Conservation (phyloP, 2,113 vertebrate species). For the Burhinus oedicnemus region DNA sequence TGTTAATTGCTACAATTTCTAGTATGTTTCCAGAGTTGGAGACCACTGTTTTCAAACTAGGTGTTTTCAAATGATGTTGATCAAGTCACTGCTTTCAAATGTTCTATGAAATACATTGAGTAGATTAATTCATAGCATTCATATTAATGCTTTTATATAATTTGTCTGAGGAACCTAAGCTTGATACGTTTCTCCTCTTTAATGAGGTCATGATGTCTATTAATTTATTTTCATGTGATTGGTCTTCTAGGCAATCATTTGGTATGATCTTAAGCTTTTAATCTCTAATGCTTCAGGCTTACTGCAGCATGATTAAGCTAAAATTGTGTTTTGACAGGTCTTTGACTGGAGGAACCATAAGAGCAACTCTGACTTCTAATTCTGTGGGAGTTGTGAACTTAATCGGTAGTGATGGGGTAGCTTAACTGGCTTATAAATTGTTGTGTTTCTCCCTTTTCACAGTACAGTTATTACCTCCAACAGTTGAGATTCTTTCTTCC, state of each 20-base stretch:
- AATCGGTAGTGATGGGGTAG: not conserved
- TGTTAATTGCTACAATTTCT: not conserved
- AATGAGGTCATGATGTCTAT: not conserved
- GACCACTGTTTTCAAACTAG: not conserved
- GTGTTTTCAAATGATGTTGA: not conserved
- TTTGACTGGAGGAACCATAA: not conserved
- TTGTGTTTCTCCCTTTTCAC: not conserved
- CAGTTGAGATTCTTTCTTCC: not conserved
- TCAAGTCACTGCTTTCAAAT: not conserved
- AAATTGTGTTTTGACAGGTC: constrained; percentile 20
- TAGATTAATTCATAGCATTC: not conserved
- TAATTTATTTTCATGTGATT: not conserved
- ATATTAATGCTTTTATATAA: not conserved
- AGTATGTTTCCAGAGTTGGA: not conserved
- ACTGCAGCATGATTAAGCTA: constrained; percentile 19
- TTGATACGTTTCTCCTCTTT: not conserved
- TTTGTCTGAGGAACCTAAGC: not conserved
- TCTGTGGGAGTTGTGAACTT: not conserved
- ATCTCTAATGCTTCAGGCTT: not conserved
- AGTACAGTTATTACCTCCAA: not conserved
- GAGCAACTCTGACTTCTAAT: not conserved
- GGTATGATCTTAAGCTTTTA: constrained; percentile 6
- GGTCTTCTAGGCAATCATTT: not conserved
- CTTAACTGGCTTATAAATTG: not conserved
- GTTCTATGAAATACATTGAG: not conserved